These are phyloP conservation scores for Drosophila orena DNA, from an alignment of 1,140 invertebrate genomes.

Conservation along the genomic window DNA sequence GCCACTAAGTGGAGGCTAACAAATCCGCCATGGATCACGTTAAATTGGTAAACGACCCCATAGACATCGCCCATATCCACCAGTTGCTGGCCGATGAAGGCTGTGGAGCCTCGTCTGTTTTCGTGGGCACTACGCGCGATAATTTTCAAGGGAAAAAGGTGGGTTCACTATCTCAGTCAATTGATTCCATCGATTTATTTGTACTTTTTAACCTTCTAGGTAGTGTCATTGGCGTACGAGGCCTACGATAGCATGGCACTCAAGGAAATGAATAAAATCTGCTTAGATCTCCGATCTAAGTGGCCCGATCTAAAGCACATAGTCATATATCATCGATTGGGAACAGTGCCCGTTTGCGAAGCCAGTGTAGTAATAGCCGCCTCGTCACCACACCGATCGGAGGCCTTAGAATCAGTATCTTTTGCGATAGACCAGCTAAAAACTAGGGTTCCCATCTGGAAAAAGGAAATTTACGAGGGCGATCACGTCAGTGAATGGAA, in stretches of 20 bases:
- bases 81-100: slow-evolving; percentile 88
- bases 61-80: slow-evolving; percentile 90
- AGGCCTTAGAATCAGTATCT: slow-evolving; percentile 92
- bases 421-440: slow-evolving; percentile 95
- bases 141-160: slow-evolving; percentile 94
- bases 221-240: slow-evolving; percentile 95
- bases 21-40: slow-evolving; percentile 87
- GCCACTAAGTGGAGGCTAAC: slow-evolving; percentile 93
- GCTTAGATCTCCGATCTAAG: slow-evolving; percentile 88
- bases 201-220: slow-evolving; percentile 85
- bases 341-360: slow-evolving; percentile 94
- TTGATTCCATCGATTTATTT: not conserved
- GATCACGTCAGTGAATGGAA: slow-evolving; percentile 88
- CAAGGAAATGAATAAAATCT: slow-evolving; percentile 93
- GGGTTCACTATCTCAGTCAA: slow-evolving; percentile 36
- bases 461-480: slow-evolving; percentile 95
- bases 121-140: slow-evolving; percentile 96
- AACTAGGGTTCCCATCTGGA: slow-evolving; percentile 96
- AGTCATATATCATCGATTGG: slow-evolving; percentile 93
- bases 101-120: slow-evolving; percentile 95
- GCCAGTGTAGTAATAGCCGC: slow-evolving; percentile 96
- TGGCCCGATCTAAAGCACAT: slow-evolving; percentile 92
- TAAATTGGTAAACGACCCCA: slow-evolving; percentile 88
- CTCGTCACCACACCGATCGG: slow-evolving; percentile 93
- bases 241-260: slow-evolving; percentile 96